Conservation (phyloP, 2,113 vertebrate species). For the Anolis carolinensis region DNA sequence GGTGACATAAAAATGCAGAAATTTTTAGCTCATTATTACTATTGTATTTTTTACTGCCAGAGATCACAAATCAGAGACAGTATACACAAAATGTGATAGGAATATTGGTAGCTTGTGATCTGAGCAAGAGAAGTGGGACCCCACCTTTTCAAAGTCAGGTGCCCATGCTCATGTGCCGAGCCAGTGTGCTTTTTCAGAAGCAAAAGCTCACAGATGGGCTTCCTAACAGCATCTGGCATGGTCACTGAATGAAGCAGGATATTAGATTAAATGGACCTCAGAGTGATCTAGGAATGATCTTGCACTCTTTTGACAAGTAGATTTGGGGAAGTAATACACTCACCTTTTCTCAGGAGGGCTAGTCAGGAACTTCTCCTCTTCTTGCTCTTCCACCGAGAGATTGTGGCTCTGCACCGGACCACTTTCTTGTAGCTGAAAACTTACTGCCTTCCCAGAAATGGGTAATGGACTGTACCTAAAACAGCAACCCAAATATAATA, state of each 20-base stretch:
- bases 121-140: too few species aligned
- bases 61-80: neutral
- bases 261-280: neutral
- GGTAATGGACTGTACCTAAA: slow-evolving; percentile 45
- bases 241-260: neutral
- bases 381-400: slow-evolving; percentile 37
- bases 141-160: too few species aligned
- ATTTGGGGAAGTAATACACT: neutral
- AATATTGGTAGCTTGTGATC: too few species aligned
- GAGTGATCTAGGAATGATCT: neutral
- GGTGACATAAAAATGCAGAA: too few species aligned
- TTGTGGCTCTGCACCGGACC: slow-evolving; percentile 21
- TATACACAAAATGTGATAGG: neutral
- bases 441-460: slow-evolving; percentile 30
- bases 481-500: neutral
- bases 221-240: neutral
- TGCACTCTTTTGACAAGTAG: neutral
- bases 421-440: slow-evolving; percentile 53
- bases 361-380: slow-evolving; percentile 38
- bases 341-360: slow-evolving; percentile 72
- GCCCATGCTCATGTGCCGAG: too few species aligned
- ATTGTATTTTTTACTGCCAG: too few species aligned
- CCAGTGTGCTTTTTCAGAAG: neutral
- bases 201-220: neutral
- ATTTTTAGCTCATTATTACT: too few species aligned